phyloP scores from a whole-genome alignment of 1,140 invertebrate genomes.

The Odontomachus brunneus region DNA sequence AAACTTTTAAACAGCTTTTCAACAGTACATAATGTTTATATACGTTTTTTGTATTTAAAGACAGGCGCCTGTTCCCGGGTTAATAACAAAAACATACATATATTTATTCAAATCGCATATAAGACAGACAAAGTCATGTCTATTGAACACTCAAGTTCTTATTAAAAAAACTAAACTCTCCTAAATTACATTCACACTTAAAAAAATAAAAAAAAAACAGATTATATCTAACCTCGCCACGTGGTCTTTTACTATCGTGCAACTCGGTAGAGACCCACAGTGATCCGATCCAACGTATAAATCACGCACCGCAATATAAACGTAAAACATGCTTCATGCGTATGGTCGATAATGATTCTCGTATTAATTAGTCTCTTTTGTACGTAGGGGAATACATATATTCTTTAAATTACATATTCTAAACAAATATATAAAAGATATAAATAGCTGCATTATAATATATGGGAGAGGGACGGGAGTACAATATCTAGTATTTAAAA shows the following conservation, averaged over 20 bases:
- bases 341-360: conserved; percentile 11
- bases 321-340: conserved; percentile 50
- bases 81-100: conserved; percentile 30
- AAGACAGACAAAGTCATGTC: background rate
- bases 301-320: conserved; percentile 38
- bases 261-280: conserved; percentile 74
- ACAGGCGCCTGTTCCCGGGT: conserved; percentile 10
- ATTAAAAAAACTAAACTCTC: background rate
- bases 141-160: conserved; percentile 1
- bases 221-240: conserved; percentile 10
- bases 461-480: too few relatives aligned
- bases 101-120: background rate
- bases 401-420: too few relatives aligned
- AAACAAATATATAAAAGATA: too few relatives aligned
- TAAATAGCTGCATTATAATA: too few relatives aligned
- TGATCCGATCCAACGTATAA: conserved; percentile 64
- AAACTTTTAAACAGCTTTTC: background rate
- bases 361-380: background rate
- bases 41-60: background rate
- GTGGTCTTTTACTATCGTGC: conserved; percentile 75
- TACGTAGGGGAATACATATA: background rate
- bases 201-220: too few relatives aligned
- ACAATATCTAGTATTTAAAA: too few relatives aligned
- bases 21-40: background rate
- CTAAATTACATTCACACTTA: background rate